Base-by-base conservation (phyloP, 1,140 invertebrate species). In the Ganaspis sp. region DNA sequence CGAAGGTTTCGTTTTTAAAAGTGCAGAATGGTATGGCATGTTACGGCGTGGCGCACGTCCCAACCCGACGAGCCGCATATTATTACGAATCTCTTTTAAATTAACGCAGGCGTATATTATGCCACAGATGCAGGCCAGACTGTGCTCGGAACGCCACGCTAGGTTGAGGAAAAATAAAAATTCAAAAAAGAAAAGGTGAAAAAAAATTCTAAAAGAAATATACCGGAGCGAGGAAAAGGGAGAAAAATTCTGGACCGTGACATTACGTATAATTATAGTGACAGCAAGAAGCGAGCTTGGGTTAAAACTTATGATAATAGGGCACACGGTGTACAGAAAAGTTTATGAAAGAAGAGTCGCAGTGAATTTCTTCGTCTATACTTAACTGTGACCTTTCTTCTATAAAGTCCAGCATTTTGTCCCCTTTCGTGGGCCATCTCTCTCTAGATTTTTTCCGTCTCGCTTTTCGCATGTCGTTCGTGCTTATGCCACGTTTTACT, bases 221-320 rank as follows among this genome's bases (percentile, higher is more conserved):
- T 29, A 64, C 26, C 23, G n/a, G 12, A 34, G 58, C 15, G 58
- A 26, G 12, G 23, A 64, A 40, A 71, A 19, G 19, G 71, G 71
- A 81, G 73, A 79, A 19, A 76, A 71, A 64, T 38, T 45, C 73
- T 17, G 73, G 70, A 75, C 72, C 70, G 78, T 75, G 75, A 74
- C 83, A 81, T 84, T 85, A 84, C 77, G 73, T 79, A 71, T 85
- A 84, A 85, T 85, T 85, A 85, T 79, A 81, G 81, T 70, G 79
- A 84, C 83, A 83, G 78, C 80, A 78, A 83, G 75, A 81, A 85
- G 75, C 75, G 75, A 73, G 75, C 81, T 69, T 77, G 45, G 79
- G 76, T 79, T 85, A 81, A 81, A 84, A 85, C 76, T 85, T 83
- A 85, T 81, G 79, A 82, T 85, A 84, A 85, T 83, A 83, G 64